Percentiles rank a stretch among this genome's conserved stretches.
Evolutionary conservation across 2,888 invertebrate species (phyloP).

Genomic region (Gasteruption jaculator): DNA sequence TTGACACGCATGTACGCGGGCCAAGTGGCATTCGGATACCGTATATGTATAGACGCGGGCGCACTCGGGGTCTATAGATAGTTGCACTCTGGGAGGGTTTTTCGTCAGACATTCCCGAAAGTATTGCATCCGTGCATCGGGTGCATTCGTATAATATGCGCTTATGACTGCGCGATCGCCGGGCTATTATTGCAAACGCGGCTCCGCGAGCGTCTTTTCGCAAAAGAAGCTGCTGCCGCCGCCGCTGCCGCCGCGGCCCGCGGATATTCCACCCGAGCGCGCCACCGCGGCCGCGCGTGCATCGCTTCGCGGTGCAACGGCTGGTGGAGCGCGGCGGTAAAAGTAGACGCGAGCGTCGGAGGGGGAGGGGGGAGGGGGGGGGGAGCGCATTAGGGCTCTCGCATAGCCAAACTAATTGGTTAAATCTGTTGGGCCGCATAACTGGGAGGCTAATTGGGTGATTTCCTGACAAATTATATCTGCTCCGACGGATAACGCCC

Average conservation of each 20-base stretch:
- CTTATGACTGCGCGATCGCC: not conserved
- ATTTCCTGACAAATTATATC: constrained; percentile 53
- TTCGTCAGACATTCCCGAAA: too few relatives aligned
- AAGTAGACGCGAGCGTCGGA: constrained; percentile 16
- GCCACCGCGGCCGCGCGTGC: too few relatives aligned
- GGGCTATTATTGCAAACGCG: not conserved
- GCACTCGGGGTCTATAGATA: constrained; percentile 29
- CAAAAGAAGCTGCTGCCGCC: not conserved
- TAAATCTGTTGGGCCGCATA: constrained; percentile 53
- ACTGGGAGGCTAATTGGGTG: constrained; percentile 52
- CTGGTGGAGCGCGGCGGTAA: not conserved
- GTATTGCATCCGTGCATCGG: not conserved
- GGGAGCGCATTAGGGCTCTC: constrained; percentile 50
- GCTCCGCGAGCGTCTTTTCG: not conserved
- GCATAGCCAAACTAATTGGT: constrained; percentile 52
- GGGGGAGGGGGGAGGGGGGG: constrained; percentile 23
- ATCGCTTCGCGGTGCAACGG: too few relatives aligned
- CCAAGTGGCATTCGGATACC: too few relatives aligned
- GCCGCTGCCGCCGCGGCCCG: too few relatives aligned
- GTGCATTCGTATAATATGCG: not conserved
- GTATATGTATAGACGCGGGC: constrained; percentile 8
- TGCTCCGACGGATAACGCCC: constrained; percentile 47
- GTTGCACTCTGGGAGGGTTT: constrained; percentile 23
- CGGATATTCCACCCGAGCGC: too few relatives aligned
- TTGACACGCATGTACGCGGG: constrained; percentile 20